Conservation (phyloP, 2,113 vertebrate species). For the Tauraco erythrolophus region DNA sequence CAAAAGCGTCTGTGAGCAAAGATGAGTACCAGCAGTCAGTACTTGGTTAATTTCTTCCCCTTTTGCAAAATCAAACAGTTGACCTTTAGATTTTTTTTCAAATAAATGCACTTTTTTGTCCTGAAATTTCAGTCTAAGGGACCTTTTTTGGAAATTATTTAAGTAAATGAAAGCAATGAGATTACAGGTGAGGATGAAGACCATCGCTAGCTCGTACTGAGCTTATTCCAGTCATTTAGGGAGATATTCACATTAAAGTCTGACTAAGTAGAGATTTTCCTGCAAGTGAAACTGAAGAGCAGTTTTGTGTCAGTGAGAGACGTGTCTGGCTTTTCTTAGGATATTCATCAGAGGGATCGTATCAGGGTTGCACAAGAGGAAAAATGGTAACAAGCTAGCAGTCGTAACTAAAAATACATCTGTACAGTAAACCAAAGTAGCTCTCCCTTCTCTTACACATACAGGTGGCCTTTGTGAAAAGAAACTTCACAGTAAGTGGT, state of each 20-base stretch:
- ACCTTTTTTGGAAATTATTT: neutral
- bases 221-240: neutral
- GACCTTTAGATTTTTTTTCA: neutral
- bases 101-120: neutral
- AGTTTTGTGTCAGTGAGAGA: neutral
- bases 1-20: neutral
- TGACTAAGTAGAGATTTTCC: neutral
- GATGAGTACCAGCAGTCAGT: neutral
- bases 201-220: neutral
- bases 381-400: neutral
- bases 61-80: neutral
- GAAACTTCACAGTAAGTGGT: neutral
- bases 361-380: neutral
- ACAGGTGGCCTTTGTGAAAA: neutral
- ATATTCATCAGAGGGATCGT: neutral
- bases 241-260: neutral
- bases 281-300: neutral
- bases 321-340: neutral
- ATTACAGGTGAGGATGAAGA: neutral
- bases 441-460: neutral
- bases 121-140: neutral
- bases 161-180: neutral
- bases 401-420: neutral
- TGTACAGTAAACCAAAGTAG: neutral
- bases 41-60: neutral